Conservation (phyloP, 2,888 invertebrate genomes). For the Catocala nupta region DNA sequence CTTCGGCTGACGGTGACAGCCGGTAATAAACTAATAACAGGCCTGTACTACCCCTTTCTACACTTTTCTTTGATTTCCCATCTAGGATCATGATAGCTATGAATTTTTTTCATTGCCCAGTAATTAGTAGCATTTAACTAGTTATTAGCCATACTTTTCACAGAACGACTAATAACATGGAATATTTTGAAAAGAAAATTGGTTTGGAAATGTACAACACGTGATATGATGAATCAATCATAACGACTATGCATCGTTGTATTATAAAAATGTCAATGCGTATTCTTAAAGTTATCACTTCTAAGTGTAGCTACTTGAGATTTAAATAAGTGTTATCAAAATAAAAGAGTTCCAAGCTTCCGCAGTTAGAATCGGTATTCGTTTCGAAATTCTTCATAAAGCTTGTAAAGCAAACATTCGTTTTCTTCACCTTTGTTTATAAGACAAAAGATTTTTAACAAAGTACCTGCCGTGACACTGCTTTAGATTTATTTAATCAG, state of each 20-base stretch:
- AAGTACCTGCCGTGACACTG: constrained; percentile 54
- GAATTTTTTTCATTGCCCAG: constrained; percentile 67
- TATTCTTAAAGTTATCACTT: too few relatives aligned
- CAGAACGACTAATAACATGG: constrained; percentile 26
- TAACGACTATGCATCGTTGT: too few relatives aligned
- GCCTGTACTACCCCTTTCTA: constrained; percentile 72
- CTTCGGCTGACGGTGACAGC: constrained; percentile 63
- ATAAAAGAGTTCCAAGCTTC: constrained; percentile 4
- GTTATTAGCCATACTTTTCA: constrained; percentile 60
- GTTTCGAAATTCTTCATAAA: constrained; percentile 38
- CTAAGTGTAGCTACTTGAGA: too few relatives aligned
- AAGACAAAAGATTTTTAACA: constrained; percentile 59
- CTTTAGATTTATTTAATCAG: constrained; percentile 83
- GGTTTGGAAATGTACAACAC: constrained; percentile 12
- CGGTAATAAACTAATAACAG: constrained; percentile 81
- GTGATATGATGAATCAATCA: background rate
- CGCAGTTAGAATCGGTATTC: constrained; percentile 9
- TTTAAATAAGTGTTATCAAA: too few relatives aligned
- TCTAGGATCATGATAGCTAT: constrained; percentile 54
- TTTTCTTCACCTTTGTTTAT: constrained; percentile 39
- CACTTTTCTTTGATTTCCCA: constrained; percentile 82
- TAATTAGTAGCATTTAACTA: constrained; percentile 69
- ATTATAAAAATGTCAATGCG: too few relatives aligned
- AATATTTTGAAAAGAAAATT: constrained; percentile 21
- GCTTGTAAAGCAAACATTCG: constrained; percentile 39